Base-by-base conservation (phyloP, 2,888 invertebrate species). In the Tridacna crocea region DNA sequence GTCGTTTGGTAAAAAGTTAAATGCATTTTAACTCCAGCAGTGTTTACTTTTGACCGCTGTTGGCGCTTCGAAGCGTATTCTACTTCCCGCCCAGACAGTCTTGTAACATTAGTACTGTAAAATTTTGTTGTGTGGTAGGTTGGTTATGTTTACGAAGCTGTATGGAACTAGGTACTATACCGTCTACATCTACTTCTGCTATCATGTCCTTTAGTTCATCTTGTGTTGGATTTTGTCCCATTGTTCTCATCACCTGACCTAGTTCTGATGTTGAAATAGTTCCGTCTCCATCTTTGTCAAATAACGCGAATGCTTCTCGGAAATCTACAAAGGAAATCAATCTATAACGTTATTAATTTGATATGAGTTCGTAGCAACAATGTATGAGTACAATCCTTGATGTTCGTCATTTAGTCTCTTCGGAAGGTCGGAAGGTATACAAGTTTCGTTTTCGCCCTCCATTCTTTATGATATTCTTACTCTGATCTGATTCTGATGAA, bases 241-340 rank as follows among this genome's bases (percentile, higher is more conserved):
- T 55, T 3, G 55, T 55, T 55, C 55, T 55, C 55, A 55, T 55
- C n/a, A 55, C 17, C 55, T n/a, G n/a, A 61, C 66, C 66, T 3
- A 66, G 66, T 36, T 66, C 66, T 36, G 26, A 19, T 19, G 46
- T 36, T 17, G 66, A 66, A 22, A 66, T 68, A 12, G 68, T 68
- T 0, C 68, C 68, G n/a, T 68, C 68, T 2, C 68, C 68, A 47
- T 68, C 68, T 68, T 68, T 68, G 68, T 68, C 68, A 22, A 68
- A 68, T 19, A 68, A n/a, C 17, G 68, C 24, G 17, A 68, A 68
- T 22, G 68, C 68, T n/a, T 68, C 68, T 17, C 47, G 68, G 6
- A 68, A 68, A n/a, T 68, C 68, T 68, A 46, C 24, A 68, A 68
- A 13, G 10, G 63, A 13, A 63, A 15, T 22, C 6, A 8, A 13